Evolutionary conservation across 2,797 vertebrate species (phyloP).

Genomic region (Malacoraja senta): DNA sequence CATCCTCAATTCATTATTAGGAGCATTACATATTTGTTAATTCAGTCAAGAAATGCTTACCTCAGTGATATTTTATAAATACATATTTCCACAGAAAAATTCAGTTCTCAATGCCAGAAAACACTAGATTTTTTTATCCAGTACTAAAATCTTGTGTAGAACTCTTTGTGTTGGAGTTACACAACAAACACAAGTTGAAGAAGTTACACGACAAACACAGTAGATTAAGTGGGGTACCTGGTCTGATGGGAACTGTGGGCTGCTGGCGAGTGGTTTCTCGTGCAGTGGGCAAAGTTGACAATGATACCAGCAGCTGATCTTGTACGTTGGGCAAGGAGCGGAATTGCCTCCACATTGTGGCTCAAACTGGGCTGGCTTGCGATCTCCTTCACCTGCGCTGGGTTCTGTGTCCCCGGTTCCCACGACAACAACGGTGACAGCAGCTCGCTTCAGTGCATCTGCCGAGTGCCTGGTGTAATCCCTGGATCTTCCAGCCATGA

Average conservation of each 20-base stretch:
- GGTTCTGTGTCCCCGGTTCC: slow-evolving; percentile 74
- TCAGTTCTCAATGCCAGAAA: too few species aligned
- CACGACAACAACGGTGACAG: slow-evolving; percentile 71
- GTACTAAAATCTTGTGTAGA: too few species aligned
- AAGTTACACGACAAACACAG: background rate
- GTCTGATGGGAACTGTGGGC: background rate
- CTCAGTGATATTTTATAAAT: too few species aligned
- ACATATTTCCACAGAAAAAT: too few species aligned
- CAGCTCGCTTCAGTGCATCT: slow-evolving; percentile 62
- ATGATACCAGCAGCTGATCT: background rate
- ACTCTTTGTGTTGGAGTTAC: too few species aligned
- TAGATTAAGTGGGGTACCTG: background rate
- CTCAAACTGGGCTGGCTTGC: slow-evolving; percentile 56
- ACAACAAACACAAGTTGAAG: too few species aligned
- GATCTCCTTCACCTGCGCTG: slow-evolving; percentile 53
- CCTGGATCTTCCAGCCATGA: slow-evolving; percentile 77
- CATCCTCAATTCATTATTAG: too few species aligned
- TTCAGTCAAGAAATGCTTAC: too few species aligned
- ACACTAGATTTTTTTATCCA: too few species aligned
- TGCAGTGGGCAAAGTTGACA: background rate
- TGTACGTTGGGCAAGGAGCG: slow-evolving; percentile 39
- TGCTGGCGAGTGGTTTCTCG: background rate
- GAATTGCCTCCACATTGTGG: slow-evolving; percentile 43
- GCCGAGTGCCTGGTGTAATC: slow-evolving; percentile 78
- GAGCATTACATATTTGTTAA: too few species aligned